phyloP scores from a whole-genome alignment of 2,888 invertebrate genomes.

The Lissonota sp. region DNA sequence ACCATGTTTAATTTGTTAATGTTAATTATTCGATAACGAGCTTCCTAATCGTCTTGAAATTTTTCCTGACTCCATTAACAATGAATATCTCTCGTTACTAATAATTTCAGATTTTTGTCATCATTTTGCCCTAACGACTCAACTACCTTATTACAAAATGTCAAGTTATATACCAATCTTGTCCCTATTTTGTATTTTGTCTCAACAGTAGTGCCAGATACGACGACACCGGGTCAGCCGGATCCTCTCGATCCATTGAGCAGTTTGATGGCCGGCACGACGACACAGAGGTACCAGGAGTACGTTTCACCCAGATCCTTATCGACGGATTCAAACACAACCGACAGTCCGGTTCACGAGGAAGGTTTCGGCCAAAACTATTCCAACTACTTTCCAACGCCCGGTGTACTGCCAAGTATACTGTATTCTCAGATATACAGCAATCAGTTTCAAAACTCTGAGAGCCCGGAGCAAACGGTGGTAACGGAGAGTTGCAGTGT shows the following conservation, averaged over 20 bases:
- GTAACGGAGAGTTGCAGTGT: constrained; percentile 80
- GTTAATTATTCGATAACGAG: too few species aligned
- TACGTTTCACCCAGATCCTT: constrained; percentile 88
- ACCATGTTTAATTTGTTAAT: too few species aligned
- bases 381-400: constrained; percentile 88
- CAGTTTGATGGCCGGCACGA: constrained; percentile 77
- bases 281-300: constrained; percentile 81
- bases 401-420: constrained; percentile 91
- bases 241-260: constrained; percentile 81
- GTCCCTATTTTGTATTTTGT: background rate
- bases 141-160: too few species aligned
- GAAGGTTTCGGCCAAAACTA: constrained; percentile 86
- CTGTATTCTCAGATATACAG: constrained; percentile 94
- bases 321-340: constrained; percentile 93
- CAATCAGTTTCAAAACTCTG: constrained; percentile 81
- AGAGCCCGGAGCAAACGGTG: constrained; percentile 80
- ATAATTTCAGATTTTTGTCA: too few species aligned
- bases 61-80: too few species aligned
- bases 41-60: too few species aligned
- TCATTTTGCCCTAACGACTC: too few species aligned
- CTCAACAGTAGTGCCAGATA: constrained; percentile 89
- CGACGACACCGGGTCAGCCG: constrained; percentile 85
- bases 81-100: too few species aligned
- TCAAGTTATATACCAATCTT: background rate
- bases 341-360: constrained; percentile 93